These are phyloP conservation scores for Drosophila mulleri DNA, from an alignment of 2,888 invertebrate species.

Conservation along the genomic window DNA sequence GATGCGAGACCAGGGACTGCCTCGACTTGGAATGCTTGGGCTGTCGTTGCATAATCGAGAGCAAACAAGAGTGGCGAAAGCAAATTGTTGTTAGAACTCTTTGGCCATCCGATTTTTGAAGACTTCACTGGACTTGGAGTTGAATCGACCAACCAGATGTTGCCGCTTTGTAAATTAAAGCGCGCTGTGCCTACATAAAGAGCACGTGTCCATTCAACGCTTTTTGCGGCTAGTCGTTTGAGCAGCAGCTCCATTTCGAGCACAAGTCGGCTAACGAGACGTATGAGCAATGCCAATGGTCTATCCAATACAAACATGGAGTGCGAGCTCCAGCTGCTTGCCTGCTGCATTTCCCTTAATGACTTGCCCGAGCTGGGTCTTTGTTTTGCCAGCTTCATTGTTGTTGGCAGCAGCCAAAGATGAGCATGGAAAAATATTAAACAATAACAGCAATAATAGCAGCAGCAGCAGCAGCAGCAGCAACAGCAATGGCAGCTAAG, in stretches of 20 bases:
- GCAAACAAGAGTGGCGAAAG: slow-evolving; percentile 37
- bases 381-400: slow-evolving; percentile 43
- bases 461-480: slow-evolving; percentile 7
- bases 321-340: slow-evolving; percentile 29
- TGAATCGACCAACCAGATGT: slow-evolving; percentile 5
- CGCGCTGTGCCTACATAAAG: slow-evolving; percentile 46
- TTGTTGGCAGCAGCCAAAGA: slow-evolving; percentile 55
- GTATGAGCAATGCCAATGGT: slow-evolving; percentile 60
- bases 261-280: slow-evolving; percentile 46
- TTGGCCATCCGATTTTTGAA: not conserved
- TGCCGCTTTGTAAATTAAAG: slow-evolving; percentile 57
- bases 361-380: slow-evolving; percentile 49
- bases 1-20: slow-evolving; percentile 1
- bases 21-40: slow-evolving; percentile 13
- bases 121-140: slow-evolving; percentile 4
- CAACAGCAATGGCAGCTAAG: slow-evolving; percentile 23
- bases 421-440: slow-evolving; percentile 68
- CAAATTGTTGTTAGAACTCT: slow-evolving; percentile 27
- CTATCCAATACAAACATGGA: slow-evolving; percentile 49
- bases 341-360: slow-evolving; percentile 51
- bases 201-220: slow-evolving; percentile 57
- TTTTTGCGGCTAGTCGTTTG: slow-evolving; percentile 35
- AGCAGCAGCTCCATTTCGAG: slow-evolving; percentile 17
- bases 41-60: slow-evolving; percentile 55
- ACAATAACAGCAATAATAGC: slow-evolving; percentile 56